Percentiles rank a stretch among this genome's conserved stretches.
Evolutionary conservation across 1,140 invertebrate species (phyloP).

Genomic region (Diabrotica virgifera): DNA sequence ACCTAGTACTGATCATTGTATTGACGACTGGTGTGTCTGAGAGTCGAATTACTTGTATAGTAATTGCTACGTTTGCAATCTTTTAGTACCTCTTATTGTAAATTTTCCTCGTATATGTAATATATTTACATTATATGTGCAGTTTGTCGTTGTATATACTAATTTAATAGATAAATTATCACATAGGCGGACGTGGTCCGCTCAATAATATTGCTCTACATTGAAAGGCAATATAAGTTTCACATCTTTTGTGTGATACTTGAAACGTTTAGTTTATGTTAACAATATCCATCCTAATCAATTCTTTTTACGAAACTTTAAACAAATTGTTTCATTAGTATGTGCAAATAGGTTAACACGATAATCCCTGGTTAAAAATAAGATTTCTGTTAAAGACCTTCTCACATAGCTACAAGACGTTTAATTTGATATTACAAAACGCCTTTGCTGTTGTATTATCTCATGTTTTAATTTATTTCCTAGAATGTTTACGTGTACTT

Average conservation of each 20-base stretch:
- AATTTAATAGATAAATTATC: constrained; percentile 32
- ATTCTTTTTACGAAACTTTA: neutral
- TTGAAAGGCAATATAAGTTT: constrained; percentile 24
- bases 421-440: too few species aligned
- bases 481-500: too few species aligned
- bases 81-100: constrained; percentile 45
- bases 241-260: constrained; percentile 14
- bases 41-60: constrained; percentile 24
- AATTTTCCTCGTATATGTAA: constrained; percentile 44
- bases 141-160: constrained; percentile 48
- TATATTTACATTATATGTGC: constrained; percentile 44
- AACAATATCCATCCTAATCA: neutral
- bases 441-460: too few species aligned
- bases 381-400: too few species aligned
- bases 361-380: too few species aligned
- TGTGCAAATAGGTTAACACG: too few species aligned
- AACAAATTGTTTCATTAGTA: too few species aligned
- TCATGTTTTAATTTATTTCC: too few species aligned
- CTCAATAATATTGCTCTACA: constrained; percentile 10
- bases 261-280: constrained; percentile 7
- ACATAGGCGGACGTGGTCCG: constrained; percentile 13
- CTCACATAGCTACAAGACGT: too few species aligned
- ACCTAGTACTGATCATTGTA: constrained; percentile 44
- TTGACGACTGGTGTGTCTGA: constrained; percentile 24
- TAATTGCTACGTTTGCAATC: constrained; percentile 43